These are phyloP conservation scores for Ochlodes sylvanus DNA, from an alignment of 2,888 invertebrate species.

Conservation along the genomic window DNA sequence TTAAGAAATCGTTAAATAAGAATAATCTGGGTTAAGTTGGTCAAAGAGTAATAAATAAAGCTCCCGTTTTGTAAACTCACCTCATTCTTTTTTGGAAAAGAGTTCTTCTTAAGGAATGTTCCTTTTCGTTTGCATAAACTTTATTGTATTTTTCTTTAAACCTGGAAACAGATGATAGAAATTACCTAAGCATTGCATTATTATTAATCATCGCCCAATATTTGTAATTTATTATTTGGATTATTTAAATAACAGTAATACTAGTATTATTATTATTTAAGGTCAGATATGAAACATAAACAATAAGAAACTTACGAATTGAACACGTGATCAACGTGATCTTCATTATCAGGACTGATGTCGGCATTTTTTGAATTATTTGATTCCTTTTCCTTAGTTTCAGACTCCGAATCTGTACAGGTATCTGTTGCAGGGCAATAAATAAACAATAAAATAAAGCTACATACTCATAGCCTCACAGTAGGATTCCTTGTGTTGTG, in stretches of 20 bases:
- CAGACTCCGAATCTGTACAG: constrained; percentile 33
- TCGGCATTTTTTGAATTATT: constrained; percentile 34
- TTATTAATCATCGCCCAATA: no score
- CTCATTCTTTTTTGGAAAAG: constrained; percentile 57
- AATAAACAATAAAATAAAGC: no score
- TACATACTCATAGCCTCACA: no score
- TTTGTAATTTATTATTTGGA: no score
- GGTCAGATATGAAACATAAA: no score
- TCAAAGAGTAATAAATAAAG: no score
- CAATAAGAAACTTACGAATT: constrained; percentile 51
- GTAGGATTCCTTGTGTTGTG: no score
- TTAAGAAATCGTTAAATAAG: no score
- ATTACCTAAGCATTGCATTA: background rate
- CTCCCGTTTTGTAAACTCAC: constrained; percentile 44
- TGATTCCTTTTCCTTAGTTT: constrained; percentile 50
- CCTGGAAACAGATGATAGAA: constrained; percentile 44
- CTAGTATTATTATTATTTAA: no score
- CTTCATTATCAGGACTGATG: constrained; percentile 54
- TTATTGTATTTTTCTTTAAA: constrained; percentile 51
- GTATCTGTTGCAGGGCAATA: constrained; percentile 36
- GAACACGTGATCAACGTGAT: constrained; percentile 61
- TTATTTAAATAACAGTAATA: no score
- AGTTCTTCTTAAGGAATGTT: constrained; percentile 53
- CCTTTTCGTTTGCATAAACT: constrained; percentile 51
- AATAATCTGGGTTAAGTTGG: no score